These are phyloP conservation scores for Limnephilus marmoratus DNA, from an alignment of 2,888 invertebrate species.

Conservation along the genomic window DNA sequence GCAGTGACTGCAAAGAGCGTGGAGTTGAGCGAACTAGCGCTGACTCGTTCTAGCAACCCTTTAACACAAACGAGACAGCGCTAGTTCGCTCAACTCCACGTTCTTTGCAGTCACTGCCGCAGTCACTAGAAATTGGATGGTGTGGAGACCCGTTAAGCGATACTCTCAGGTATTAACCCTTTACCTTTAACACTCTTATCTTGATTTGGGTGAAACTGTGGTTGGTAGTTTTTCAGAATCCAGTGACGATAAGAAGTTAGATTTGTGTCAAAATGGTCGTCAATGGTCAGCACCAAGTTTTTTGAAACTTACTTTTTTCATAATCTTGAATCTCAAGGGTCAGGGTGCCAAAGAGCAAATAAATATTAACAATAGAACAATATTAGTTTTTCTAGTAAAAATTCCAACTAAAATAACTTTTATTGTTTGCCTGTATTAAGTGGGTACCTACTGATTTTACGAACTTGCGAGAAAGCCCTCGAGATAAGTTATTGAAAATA, in stretches of 20 bases:
- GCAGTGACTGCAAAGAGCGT: too few species aligned
- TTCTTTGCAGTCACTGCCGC: too few species aligned
- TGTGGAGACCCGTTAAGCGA: too few species aligned
- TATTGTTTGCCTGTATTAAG: not conserved
- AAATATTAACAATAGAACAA: not conserved
- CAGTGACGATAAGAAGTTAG: not conserved
- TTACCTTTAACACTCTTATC: not conserved
- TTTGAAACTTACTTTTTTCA: not conserved
- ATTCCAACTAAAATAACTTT: not conserved
- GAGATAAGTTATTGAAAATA: constrained; percentile 11
- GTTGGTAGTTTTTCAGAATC: not conserved
- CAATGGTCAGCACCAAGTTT: not conserved
- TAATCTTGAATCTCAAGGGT: not conserved
- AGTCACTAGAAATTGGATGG: too few species aligned
- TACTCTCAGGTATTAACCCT: not conserved
- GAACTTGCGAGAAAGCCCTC: not conserved
- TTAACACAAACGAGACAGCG: too few species aligned
- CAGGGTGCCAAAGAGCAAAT: not conserved
- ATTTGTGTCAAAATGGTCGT: not conserved
- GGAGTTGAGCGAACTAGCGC: too few species aligned
- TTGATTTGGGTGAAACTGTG: not conserved
- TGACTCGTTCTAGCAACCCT: too few species aligned
- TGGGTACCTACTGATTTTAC: not conserved
- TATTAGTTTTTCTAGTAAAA: not conserved
- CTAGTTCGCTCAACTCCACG: too few species aligned